Base-by-base conservation (phyloP, 2,797 vertebrate genomes). In the Ptychadena robeensis region DNA sequence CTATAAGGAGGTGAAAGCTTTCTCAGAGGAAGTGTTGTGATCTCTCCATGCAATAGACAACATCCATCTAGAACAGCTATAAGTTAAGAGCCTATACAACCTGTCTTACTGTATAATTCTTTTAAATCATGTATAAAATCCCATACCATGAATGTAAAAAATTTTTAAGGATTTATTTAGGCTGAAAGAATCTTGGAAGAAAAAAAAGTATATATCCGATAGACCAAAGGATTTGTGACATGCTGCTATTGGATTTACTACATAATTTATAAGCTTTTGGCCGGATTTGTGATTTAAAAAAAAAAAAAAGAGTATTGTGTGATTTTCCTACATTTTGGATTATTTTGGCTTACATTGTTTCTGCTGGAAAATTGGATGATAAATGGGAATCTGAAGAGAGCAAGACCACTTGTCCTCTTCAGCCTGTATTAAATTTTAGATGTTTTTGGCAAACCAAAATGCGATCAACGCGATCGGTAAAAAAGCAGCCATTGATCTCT, bases 331-430 rank as follows among this genome's bases (percentile, higher is more conserved):
- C 30, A 38, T 72, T 77, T 71, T n/a, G 38, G 59, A 71, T 71
- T 70, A 70, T 63, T 64, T 31, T 72, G 25, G 67, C 66, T 77
- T 82, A 77, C 30, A 74, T 64, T 74, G 61, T 67, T 59, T 69
- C 80, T 76, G 65, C 30, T 61, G 48, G 35, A 78, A 82, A 77
- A 78, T 83, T 78, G 66, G 66, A 77, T 82, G 73, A 71, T 70
- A 72, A 75, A 81, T 57, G 53, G 25, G 35, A 69, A 82, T 61
- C 12, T 35, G 53, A 70, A 35, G 15, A 35, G 34, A 22, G 18
- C 32, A n/a, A 35, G 81, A 72, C 44, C 61, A n/a, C 48, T 79
- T 74, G 48, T 84, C 66, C 63, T 68, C 73, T 40, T 48, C 30
- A 15, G 66, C 66, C 64, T 27, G 40, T 79, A 79, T 83, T 74